Percentiles rank a stretch among this genome's conserved stretches.
Evolutionary conservation across 2,888 invertebrate species (phyloP).

Genomic region (Helleia helle): DNA sequence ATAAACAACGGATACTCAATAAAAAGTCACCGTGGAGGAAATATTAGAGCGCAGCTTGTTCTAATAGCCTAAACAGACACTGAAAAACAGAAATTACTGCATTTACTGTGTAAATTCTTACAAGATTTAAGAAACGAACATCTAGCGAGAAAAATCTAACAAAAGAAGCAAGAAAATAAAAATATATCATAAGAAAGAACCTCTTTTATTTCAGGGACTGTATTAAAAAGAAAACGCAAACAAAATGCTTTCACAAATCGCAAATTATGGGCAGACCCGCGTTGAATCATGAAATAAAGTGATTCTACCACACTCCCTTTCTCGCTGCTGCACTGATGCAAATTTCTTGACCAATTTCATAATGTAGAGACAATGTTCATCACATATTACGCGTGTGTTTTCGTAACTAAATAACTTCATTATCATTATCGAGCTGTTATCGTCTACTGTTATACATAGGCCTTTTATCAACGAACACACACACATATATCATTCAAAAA

Average conservation of each 20-base stretch:
- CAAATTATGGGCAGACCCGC: conserved; percentile 3
- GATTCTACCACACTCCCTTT: conserved; percentile 1
- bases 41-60: conserved; percentile 26
- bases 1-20: conserved; percentile 1
- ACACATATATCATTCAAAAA: too few relatives aligned
- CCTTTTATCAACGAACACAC: too few relatives aligned
- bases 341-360: neutral
- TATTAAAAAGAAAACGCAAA: conserved; percentile 5
- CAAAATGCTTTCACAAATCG: neutral
- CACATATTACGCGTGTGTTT: too few relatives aligned
- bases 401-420: too few relatives aligned
- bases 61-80: conserved; percentile 18
- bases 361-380: too few relatives aligned
- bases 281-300: conserved; percentile 2
- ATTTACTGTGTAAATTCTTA: conserved; percentile 1
- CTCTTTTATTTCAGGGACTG: neutral
- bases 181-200: neutral
- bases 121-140: neutral
- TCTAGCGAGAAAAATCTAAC: neutral
- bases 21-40: conserved; percentile 15
- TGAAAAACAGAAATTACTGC: neutral
- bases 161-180: neutral
- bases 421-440: too few relatives aligned
- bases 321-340: too few relatives aligned
- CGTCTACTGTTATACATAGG: too few relatives aligned